Base-by-base conservation (phyloP, 1,140 invertebrate species). In the Danaus melanippus region DNA sequence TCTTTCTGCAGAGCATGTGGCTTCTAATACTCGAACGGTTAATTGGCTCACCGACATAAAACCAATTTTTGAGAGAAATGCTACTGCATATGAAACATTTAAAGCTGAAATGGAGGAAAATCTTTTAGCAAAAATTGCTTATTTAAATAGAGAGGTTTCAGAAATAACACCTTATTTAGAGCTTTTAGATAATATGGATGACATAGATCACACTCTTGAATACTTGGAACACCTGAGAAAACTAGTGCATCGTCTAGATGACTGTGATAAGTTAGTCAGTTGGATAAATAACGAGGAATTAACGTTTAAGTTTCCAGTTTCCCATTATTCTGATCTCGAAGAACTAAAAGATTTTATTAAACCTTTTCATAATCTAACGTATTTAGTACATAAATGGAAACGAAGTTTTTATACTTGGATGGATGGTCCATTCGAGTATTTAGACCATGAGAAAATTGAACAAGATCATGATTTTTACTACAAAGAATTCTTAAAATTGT, bases 241-340 rank as follows among this genome's bases (percentile, higher is more conserved):
- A 67, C 90, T 96, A 52, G 90, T 94, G 48, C 91, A 92, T 60
- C 89, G 92, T 66, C 83, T 97, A n/a, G 89, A 91, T 62, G 90
- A 91, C 49, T 92, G 94, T 60, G 89, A 93, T 62, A 89, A 92
- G 60, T 88, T 92, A 64, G 92, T 95, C 15, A 71, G 87, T 5
- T 97, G 95, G 95, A 95, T 97, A 43, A 97, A 97, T 84, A 92
- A 92, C 67, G 96, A 97, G 89, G 96, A 98, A 89, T 86, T 85
- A 9, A 89, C 96, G 2, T 96, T 97, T 68, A 95, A 96, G 74
- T 93, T 95, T 71, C 92, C 92, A 1, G 67, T 91, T 44, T 92
- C 92, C 0, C 77, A 85, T 40, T 98, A 93, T 83, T 89, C 92
- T 6, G 92, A 93, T 58, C 88, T 96, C 32, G 91, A 93, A 60